phyloP scores from a whole-genome alignment of 2,113 vertebrate genomes.

The Heloderma charlesbogerti region DNA sequence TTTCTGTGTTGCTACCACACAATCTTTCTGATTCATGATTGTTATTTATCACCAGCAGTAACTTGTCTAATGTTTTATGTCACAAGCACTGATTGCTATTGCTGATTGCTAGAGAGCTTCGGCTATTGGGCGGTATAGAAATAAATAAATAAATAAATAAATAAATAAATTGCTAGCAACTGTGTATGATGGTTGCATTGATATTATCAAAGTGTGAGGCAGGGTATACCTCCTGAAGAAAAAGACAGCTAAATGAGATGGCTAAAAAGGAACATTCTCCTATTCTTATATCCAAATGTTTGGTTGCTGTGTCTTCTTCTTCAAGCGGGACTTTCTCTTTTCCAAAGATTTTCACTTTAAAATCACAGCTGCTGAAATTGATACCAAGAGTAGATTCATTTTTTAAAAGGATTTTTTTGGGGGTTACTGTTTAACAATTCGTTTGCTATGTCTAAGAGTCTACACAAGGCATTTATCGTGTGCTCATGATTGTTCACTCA shows the following conservation, averaged over 20 bases:
- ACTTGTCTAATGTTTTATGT: slow-evolving; percentile 30
- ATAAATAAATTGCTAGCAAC: no score
- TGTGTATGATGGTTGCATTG: slow-evolving; percentile 2
- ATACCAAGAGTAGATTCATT: not conserved
- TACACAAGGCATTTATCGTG: no score
- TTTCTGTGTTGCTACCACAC: slow-evolving; percentile 52
- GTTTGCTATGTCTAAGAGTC: no score
- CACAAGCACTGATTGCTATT: slow-evolving; percentile 41
- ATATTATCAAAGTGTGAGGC: not conserved
- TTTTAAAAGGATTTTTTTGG: not conserved
- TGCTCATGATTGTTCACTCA: no score
- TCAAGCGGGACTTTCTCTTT: not conserved
- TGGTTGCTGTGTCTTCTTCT: not conserved
- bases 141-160: no score
- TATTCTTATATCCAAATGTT: not conserved
- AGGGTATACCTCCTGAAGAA: not conserved
- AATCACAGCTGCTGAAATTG: not conserved
- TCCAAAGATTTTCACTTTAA: not conserved
- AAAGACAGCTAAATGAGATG: not conserved
- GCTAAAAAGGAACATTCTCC: not conserved
- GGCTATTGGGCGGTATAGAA: no score
- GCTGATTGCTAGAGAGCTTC: no score
- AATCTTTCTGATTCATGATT: slow-evolving; percentile 48
- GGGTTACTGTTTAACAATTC: not conserved
- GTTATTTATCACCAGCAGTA: slow-evolving; percentile 45